Base-by-base conservation (phyloP, 2,797 vertebrate genomes). In the Girardinus metallicus region DNA sequence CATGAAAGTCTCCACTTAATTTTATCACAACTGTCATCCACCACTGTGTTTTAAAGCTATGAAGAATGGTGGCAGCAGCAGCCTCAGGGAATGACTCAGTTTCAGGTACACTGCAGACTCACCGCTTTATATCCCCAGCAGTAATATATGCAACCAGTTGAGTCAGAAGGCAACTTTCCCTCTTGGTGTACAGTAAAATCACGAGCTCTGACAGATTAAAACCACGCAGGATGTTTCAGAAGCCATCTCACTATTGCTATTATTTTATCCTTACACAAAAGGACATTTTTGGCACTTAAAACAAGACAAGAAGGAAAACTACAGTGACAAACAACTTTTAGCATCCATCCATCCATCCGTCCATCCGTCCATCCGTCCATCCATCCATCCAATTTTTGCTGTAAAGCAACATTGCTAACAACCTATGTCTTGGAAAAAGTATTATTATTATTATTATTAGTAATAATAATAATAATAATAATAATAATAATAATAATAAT, bases 41-140 rank as follows among this genome's bases (percentile, higher is more conserved):
- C 72, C 77, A 80, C 81, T 79, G 71, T 64, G 2, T 77, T 66
- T 46, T 64, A 51, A 80, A 81, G 74, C 64, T 57, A 15, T 34
- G 47, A 68, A 73, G n/a, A 26, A 79, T 18, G 2, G 39, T 21
- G 1, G 43, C 68, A 29, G 68, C 68, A 71, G 39, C 66, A 46
- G 21, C 29, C 26, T 39, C 13, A 68, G 73, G 10, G 53, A 41
- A 18, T 83, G 80, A 88, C 31, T 90, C 87, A 71, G 80, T 85
- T 89, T 87, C 83, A 85, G 85, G 82, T 84, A 16, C 0, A 62
- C 51, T 55, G 15, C 16, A 49, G 36, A 70, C 36, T 80, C 49
- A 23, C 21, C 2, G 21, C 49, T 23, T 23, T 51, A 23, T 23
- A 51, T 23, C 49, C 62, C 18, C 47, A 29, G 75, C 46, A 51